A percentile compares a stretch with the other conserved stretches of the same genome.
phyloP scores from a whole-genome alignment of 2,888 invertebrate species.

The Cerastis leucographa region DNA sequence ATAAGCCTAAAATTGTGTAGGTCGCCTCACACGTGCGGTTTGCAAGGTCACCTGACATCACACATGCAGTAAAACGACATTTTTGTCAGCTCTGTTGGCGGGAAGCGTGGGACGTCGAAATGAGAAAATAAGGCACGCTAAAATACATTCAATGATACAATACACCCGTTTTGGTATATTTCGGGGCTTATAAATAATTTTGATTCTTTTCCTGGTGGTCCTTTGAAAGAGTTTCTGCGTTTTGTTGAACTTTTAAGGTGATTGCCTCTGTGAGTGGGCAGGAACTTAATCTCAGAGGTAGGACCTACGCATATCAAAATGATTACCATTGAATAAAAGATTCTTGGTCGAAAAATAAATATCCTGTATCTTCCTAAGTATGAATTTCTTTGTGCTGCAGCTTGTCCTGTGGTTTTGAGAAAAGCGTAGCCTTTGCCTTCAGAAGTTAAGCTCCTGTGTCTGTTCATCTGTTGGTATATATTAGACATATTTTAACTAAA shows the following conservation, averaged over 20 bases:
- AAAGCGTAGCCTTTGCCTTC: not conserved
- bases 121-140: slow-evolving; percentile 58
- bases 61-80: slow-evolving; percentile 72
- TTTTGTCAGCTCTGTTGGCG: slow-evolving; percentile 68
- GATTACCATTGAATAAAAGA: not conserved
- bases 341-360: not conserved
- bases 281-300: slow-evolving; percentile 19
- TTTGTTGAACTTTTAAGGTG: slow-evolving; percentile 52
- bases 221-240: slow-evolving; percentile 34
- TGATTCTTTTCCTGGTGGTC: slow-evolving; percentile 65
- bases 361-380: not conserved
- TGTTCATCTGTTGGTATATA: not conserved
- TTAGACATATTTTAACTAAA: not conserved
- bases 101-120: slow-evolving; percentile 67
- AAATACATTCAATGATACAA: slow-evolving; percentile 60
- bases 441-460: not conserved
- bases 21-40: slow-evolving; percentile 61
- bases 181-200: slow-evolving; percentile 57
- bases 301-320: not conserved
- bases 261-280: slow-evolving; percentile 30
- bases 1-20: slow-evolving; percentile 64
- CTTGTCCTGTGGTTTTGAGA: not conserved
- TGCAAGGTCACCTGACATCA: slow-evolving; percentile 72
- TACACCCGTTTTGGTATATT: slow-evolving; percentile 57
- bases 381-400: not conserved